Base-by-base conservation (phyloP, 2,888 invertebrate genomes). In the Heliconius cydno region DNA sequence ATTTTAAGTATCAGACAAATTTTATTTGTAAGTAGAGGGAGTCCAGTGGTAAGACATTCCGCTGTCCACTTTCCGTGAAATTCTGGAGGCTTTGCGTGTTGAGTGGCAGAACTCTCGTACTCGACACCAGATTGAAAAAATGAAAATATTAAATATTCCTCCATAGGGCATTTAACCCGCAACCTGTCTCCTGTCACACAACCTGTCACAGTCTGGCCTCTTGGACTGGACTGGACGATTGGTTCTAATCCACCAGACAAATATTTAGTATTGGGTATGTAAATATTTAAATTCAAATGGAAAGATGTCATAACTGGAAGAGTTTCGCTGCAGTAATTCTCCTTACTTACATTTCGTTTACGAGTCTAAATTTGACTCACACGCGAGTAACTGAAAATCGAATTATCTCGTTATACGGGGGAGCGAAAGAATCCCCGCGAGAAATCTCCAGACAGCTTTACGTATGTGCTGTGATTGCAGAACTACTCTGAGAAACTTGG, bases 391-490 rank as follows among this genome's bases (percentile, higher is more conserved):
- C 75, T 71, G 77, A 63, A 77, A 77, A 77, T 46, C 71, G 71
- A 77, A 77, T 77, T 71, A 71, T 71, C 77, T 77, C 71, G 71
- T 71, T 77, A 63, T 77, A 41, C 46, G 30, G 28, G 15, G 41
- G 71, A 77, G 71, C 46, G 19, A 46, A 41, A 30, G 65, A 71
- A 77, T 52, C 30, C 77, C 46, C 71, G 41, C 71, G 77, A 71
- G 77, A 77, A 77, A 71, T 46, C 30, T 60, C 73, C 25, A 38
- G 60, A 60, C 73, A 73, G 60, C 73, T 60, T 60, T 60, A 60
- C 57, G 72, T 73, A 60, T 73, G 73, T 73, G 73, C 60, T 73
- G 73, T 73, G 57, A 57, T 60, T 73, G 30, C 73, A 60, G 38
- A 73, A 60, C 34, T 57, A 60, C 73, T 70, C 15, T 60, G 73